phyloP scores from a whole-genome alignment of 64 coral and sea anemone genomes.

The Montipora efflorescens region DNA sequence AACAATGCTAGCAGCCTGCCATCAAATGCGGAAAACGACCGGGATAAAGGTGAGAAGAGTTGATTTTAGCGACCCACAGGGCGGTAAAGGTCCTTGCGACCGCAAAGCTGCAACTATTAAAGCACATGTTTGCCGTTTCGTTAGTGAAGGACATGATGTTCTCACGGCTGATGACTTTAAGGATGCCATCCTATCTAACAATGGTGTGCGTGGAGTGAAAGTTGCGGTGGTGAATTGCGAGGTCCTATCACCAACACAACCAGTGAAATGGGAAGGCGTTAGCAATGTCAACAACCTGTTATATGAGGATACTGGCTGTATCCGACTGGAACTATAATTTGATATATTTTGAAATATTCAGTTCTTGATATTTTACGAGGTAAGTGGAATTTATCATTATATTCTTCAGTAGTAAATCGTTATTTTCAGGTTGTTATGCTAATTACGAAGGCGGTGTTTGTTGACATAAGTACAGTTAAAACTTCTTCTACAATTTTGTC shows the following conservation, averaged over 20 bases:
- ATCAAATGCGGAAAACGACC: constrained; percentile 1
- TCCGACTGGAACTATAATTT: no score
- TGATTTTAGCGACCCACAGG: no score
- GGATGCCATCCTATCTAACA: constrained; percentile 59
- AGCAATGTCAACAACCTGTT: constrained; percentile 55
- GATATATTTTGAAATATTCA: no score
- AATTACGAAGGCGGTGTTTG: no score
- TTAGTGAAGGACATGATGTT: constrained; percentile 66
- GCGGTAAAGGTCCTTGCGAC: constrained; percentile 31
- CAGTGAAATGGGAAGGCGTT: constrained; percentile 26
- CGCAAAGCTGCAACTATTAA: constrained; percentile 69
- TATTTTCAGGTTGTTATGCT: no score
- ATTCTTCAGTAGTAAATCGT: no score
- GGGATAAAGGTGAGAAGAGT: constrained; percentile 33
- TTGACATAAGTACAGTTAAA: no score
- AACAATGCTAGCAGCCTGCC: constrained; percentile 46
- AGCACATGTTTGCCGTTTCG: constrained; percentile 37
- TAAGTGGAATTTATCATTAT: no score
- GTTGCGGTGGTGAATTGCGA: constrained; percentile 43
- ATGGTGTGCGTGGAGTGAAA: constrained; percentile 54
- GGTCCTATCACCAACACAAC: not conserved
- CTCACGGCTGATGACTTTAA: constrained; percentile 47
- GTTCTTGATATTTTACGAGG: no score
- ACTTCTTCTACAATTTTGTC: no score
- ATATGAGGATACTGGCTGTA: constrained; percentile 4